Base-by-base conservation (phyloP, 2,888 invertebrate species). In the Agriopis leucophaearia region DNA sequence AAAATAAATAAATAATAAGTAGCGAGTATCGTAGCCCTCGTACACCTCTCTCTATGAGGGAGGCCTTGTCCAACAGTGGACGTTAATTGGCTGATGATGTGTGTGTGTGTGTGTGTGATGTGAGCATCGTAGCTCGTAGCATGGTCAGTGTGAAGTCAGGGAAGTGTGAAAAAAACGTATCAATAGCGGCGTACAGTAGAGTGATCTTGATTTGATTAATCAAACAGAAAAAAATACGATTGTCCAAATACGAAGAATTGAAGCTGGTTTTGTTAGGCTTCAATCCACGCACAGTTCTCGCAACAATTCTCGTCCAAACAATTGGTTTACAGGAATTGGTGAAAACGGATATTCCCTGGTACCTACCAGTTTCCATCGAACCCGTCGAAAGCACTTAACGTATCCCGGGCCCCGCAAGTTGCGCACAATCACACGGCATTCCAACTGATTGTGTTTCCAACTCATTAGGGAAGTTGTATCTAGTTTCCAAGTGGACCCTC, bases 371-470 rank as follows among this genome's bases (percentile, higher is more conserved):
- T 47, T 45, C 36, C 59, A 44, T 60, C 27, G 44, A 51, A 68
- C 38, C 64, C 48, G 69, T 57, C 67, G 62, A 61, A 66, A 66
- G 70, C 72, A 69, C 69, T 72, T 67, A 68, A 70, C 62, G 73
- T 69, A 74, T 63, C 70, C 64, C 18, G 15, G 27, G 50, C 54
- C 69, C 56, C 72, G 66, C 71, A 74, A 75, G 74, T 75, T 74
- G 66, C 52, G 58, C 66, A 77, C 82, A 82, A 79, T 82, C 78
- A 75, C 81, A 74, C 58, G 72, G 70, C 72, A 74, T 74, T 74
- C 72, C 76, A 69, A 72, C 73, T 73, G 79, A 82, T 81, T 80
- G 81, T 82, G 79, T 82, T 83, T 73, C 76, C 77, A 81, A 81
- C 80, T 81, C 80, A 79, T 83, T 83, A 83, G 75, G 74, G 65